A percentile compares a stretch with the other conserved stretches of the same genome.
phyloP scores from a whole-genome alignment of 2,113 vertebrate species.

The Tragelaphus scriptus region DNA sequence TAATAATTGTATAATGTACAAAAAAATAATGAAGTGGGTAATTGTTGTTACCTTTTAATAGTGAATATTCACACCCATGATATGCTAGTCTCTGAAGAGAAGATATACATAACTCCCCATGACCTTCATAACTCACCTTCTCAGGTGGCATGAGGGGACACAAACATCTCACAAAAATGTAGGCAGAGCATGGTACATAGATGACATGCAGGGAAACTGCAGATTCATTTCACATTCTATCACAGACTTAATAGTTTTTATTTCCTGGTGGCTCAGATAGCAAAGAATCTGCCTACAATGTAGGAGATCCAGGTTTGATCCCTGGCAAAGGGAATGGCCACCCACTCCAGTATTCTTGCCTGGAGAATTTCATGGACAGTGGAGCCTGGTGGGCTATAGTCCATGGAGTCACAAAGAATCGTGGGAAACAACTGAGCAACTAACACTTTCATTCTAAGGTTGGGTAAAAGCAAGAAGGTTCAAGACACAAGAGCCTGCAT shows the following conservation, averaged over 20 bases:
- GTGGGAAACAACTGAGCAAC: background rate
- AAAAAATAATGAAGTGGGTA: background rate
- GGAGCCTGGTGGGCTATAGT: background rate
- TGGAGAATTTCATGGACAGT: background rate
- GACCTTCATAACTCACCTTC: background rate
- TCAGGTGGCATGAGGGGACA: background rate
- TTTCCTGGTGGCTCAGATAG: background rate
- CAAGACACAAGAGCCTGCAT: background rate
- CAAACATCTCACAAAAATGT: background rate
- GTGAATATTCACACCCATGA: background rate
- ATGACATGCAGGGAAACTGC: background rate
- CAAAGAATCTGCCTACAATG: background rate
- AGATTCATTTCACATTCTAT: background rate
- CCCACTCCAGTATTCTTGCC: background rate
- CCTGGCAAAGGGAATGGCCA: background rate
- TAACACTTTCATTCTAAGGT: background rate
- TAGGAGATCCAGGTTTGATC: background rate
- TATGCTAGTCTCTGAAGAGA: background rate
- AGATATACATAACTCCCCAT: background rate
- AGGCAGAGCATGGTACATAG: background rate
- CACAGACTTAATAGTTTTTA: background rate
- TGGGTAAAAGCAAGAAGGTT: background rate
- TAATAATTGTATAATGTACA: conserved; percentile 59
- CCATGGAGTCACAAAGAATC: background rate
- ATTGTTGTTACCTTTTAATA: background rate